Base-by-base conservation (phyloP, 2,888 invertebrate species). In the Nymphalis polychloros region DNA sequence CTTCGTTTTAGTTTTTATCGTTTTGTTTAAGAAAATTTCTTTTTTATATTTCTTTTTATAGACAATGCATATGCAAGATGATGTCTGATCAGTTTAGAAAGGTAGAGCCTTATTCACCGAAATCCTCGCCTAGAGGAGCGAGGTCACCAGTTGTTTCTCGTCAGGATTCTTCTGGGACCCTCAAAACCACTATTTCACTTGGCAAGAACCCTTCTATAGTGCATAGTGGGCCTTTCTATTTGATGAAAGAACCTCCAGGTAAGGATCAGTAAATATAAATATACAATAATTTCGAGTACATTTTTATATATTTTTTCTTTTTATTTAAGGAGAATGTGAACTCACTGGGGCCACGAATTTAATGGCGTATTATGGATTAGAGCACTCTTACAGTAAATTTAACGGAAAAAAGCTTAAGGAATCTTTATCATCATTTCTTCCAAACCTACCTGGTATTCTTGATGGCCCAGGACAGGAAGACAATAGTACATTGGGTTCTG, bases 171-270 rank as follows among this genome's bases (percentile, higher is more conserved):
- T 98, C 98, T 78, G 99, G 98, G 82, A 99, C 98, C 75, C 94
- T 99, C 78, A 98, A 98, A 94, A 98, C 98, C 79, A 99, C 98
- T 78, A 99, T 99, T 93, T 97, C 98, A 74, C 93, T 99, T 77
- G 98, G 98, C 78, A 98, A 98, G 92, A 98, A 98, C 87, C 98
- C 99, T 68, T 97, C 98, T 69, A 98, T 99, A 80, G 97, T 98
- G 90, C 98, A 98, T 89, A 97, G 97, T 93, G 98, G 98, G 82
- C 98, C 98, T 81, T 99, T 99, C 93, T 99, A 99, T 93, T 96
- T 99, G 88, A 97, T 98, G 96, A 98, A 98, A 94, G 98, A 98
- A 92, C 97, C 97, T 83, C 97, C 97, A 93, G 96, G 97, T 97
- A 93, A 82, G 81, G 19, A 13, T 61, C 31, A 52, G 46, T 8